Evolutionary conservation across 1,140 invertebrate genomes (phyloP).

Genomic region (Argopecten irradians): DNA sequence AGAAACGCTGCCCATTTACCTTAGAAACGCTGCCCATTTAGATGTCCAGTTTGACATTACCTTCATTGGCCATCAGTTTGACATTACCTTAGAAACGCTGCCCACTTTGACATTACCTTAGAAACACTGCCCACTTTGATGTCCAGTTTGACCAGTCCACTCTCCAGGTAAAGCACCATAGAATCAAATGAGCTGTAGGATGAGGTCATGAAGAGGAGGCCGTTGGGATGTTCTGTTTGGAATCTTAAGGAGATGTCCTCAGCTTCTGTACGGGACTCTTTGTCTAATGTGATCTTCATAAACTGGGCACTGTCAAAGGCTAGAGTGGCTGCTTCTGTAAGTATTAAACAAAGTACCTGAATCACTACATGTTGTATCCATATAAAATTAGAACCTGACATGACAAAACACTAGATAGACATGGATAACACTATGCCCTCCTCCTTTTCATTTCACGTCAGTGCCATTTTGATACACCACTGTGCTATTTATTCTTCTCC

Average conservation of each 20-base stretch:
- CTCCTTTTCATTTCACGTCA: no score
- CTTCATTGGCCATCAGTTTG: no score
- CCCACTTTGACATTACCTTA: conserved; percentile 85
- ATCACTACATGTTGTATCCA: no score
- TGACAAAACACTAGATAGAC: no score
- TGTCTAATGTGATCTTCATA: conserved; percentile 86
- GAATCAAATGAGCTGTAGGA: conserved; percentile 87
- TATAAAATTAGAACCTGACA: no score
- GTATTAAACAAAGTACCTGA: conserved; percentile 40
- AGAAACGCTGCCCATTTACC: no score
- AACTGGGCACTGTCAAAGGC: conserved; percentile 93
- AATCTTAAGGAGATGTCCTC: conserved; percentile 94
- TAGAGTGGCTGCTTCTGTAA: conserved; percentile 89
- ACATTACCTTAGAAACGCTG: no score
- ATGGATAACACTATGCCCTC: no score
- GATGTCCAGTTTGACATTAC: conserved; percentile 88
- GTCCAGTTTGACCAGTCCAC: conserved; percentile 87
- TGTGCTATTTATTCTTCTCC: no score
- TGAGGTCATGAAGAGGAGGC: conserved; percentile 77
- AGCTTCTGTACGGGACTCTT: conserved; percentile 90
- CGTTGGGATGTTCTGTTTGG: conserved; percentile 85
- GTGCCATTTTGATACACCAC: no score
- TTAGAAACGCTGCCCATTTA: conserved; percentile 81
- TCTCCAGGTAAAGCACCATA: conserved; percentile 89
- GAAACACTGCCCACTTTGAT: conserved; percentile 90